Percentiles rank a stretch among this genome's conserved stretches.
Conservation (phyloP, 2,888 invertebrate species). For the Osmoderma eremita region DNA sequence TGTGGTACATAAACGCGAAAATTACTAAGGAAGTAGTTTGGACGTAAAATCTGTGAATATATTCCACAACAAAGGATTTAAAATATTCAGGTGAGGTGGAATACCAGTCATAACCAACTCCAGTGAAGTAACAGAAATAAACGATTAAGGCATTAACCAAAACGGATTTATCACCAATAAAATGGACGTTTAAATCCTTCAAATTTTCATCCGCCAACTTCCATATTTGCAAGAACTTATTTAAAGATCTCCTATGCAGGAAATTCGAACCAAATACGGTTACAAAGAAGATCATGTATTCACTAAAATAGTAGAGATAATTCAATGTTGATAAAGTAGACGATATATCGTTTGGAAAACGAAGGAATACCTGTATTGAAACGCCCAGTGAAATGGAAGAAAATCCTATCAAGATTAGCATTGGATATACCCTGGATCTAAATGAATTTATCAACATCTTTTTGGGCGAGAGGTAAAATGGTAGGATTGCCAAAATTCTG, state of each 20-base stretch:
- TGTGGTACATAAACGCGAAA: not conserved
- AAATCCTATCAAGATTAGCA: not conserved
- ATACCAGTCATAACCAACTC: not conserved
- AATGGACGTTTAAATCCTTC: not conserved
- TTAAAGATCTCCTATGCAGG: not conserved
- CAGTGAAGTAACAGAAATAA: not conserved
- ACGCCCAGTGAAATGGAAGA: not conserved
- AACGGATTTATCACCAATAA: not conserved
- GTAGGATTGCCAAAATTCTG: slow-evolving; percentile 6
- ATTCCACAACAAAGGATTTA: not conserved
- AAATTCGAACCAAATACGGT: not conserved
- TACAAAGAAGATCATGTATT: not conserved
- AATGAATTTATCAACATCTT: not conserved
- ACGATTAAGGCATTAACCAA: not conserved
- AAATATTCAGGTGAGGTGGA: not conserved
- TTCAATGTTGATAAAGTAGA: not conserved
- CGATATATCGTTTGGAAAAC: not conserved
- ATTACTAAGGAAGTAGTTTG: not conserved
- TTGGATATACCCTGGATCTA: not conserved
- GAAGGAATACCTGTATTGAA: not conserved
- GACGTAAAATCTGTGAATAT: not conserved
- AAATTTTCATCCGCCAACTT: not conserved
- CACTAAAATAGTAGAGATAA: not conserved
- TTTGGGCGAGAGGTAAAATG: not conserved
- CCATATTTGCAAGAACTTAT: not conserved